These are phyloP conservation scores for Scopus umbretta DNA, from an alignment of 2,113 vertebrate species.

Conservation along the genomic window DNA sequence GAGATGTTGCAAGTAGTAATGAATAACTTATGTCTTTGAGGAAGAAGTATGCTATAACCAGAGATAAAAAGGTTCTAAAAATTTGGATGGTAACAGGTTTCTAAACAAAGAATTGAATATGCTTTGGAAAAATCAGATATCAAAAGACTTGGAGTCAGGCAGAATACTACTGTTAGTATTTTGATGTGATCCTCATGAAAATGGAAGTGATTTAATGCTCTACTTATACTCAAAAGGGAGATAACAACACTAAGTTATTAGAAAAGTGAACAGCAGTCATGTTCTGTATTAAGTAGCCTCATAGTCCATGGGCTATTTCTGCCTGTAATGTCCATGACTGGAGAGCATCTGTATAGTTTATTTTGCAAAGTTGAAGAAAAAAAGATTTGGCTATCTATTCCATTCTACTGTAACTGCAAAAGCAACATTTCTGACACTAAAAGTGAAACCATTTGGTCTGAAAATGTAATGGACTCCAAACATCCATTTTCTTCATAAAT, in stretches of 20 bases:
- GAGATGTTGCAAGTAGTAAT: background rate
- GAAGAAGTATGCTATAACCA: background rate
- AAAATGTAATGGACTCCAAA: background rate
- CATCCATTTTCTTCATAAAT: background rate
- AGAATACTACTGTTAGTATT: background rate
- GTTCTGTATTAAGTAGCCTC: background rate
- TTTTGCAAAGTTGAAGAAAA: background rate
- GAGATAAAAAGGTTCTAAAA: background rate
- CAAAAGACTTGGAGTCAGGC: background rate
- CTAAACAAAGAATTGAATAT: background rate
- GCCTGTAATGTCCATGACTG: background rate
- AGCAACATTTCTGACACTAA: background rate
- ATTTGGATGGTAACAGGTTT: background rate
- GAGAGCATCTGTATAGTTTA: background rate
- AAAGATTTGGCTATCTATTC: background rate
- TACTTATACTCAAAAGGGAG: background rate
- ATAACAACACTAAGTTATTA: background rate
- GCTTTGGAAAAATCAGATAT: background rate
- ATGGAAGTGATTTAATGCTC: background rate
- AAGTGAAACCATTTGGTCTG: background rate
- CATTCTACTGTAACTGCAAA: background rate
- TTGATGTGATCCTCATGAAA: background rate
- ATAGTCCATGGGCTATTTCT: background rate
- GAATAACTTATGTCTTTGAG: background rate
- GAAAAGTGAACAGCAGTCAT: background rate